phyloP scores from a whole-genome alignment of 2,113 vertebrate species.

The Uria aalge region DNA sequence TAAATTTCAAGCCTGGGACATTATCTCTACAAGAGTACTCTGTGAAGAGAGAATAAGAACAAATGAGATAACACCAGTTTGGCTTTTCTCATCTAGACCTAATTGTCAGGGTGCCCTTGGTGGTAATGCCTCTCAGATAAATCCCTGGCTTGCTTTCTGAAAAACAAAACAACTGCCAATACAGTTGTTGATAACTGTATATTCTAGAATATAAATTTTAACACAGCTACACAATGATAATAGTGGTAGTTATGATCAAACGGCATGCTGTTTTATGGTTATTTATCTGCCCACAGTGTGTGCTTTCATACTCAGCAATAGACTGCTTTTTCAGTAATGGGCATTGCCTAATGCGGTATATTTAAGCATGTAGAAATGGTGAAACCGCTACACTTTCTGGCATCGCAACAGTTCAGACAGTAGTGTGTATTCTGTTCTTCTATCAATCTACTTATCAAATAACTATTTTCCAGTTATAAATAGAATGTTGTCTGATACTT shows the following conservation, averaged over 20 bases:
- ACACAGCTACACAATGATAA: background rate
- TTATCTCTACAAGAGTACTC: background rate
- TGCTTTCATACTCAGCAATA: background rate
- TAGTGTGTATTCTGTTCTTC: background rate
- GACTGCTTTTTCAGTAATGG: background rate
- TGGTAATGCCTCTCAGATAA: background rate
- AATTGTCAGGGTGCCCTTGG: background rate
- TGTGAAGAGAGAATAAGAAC: background rate
- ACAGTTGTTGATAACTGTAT: background rate
- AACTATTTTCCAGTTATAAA: background rate
- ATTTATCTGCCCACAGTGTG: constrained; percentile 40
- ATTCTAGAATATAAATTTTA: constrained; percentile 12
- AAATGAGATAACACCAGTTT: background rate
- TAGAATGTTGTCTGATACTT: background rate
- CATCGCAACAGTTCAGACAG: background rate
- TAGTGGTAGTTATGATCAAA: constrained; percentile 4
- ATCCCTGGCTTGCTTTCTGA: background rate
- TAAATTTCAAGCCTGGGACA: background rate
- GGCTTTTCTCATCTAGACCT: background rate
- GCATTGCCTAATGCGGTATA: background rate
- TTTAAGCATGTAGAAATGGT: background rate
- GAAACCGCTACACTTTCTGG: background rate
- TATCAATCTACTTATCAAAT: background rate
- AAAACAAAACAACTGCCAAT: background rate
- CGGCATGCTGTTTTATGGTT: constrained; percentile 10